Conservation (phyloP, 2,113 vertebrate species). For the Anser brachyrhynchus region DNA sequence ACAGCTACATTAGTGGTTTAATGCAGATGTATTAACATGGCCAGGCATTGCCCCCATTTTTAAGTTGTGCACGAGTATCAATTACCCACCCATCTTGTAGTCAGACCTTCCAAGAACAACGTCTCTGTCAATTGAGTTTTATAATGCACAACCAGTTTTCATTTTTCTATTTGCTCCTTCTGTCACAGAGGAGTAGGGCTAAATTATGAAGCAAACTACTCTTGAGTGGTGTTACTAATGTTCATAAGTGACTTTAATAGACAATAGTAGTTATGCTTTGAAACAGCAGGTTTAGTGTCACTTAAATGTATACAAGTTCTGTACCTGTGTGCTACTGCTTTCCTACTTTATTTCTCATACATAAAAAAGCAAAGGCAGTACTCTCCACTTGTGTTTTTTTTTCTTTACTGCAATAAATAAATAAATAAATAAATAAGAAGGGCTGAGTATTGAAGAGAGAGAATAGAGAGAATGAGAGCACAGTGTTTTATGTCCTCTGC, state of each 20-base stretch:
- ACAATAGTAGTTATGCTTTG: not conserved
- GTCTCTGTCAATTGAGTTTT: not conserved
- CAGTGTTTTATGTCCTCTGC: not conserved
- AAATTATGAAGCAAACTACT: not conserved
- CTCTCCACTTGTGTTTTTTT: not conserved
- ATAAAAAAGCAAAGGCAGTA: not conserved
- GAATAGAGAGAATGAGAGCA: not conserved
- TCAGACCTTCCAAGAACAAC: not conserved
- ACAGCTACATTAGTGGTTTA: not conserved
- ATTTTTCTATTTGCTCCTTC: not conserved
- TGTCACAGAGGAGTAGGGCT: not conserved
- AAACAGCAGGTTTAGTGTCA: not conserved
- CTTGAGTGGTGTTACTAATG: not conserved
- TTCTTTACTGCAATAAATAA: not conserved
- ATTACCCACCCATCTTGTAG: not conserved
- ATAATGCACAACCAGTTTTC: not conserved
- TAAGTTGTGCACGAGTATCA: not conserved
- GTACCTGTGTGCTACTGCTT: not conserved
- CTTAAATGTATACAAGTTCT: not conserved
- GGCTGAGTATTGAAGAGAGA: not conserved
- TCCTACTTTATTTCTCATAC: not conserved
- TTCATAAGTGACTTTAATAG: not conserved
- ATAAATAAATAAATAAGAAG: not conserved
- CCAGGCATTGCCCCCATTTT: not conserved
- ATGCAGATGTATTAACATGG: not conserved